Base-by-base conservation (phyloP, 2,888 invertebrate species). In the Sacculina carcini region DNA sequence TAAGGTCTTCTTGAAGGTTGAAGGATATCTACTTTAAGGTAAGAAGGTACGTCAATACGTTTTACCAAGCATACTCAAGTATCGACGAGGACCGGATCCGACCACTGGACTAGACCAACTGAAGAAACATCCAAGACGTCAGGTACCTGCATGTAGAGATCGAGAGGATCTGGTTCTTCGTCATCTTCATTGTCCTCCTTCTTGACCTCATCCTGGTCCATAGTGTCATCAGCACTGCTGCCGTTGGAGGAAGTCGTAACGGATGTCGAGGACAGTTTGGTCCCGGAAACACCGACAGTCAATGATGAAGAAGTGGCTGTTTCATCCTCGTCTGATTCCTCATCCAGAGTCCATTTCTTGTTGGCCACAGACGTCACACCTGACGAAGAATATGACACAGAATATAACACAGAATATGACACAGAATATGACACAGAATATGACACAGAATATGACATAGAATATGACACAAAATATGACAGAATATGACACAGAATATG, bases 341-440 rank as follows among this genome's bases (percentile, higher is more conserved):
- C 90, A 65, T 94, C 89, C 51, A 94, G 68, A 52, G 87, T 89
- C 87, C 94, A 94, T 62, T 86, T 85, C 66, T 89, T 90, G 47
- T 56, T 51, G 6, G 52, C 31, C 5, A 57, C 54, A 14, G 56
- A 51, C 50, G 56, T 57, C 2, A 58, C 55, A 14, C 57, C 49
- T 44, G 52, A 55, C 16, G n/a, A n/a, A n/a, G n/a, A n/a, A n/a
- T n/a, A n/a, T n/a, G n/a, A n/a, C n/a, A n/a, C n/a, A n/a, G n/a
- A n/a, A n/a, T n/a, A n/a, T n/a, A n/a, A n/a, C n/a, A n/a, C n/a
- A n/a, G n/a, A n/a, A n/a, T n/a, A n/a, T n/a, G n/a, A n/a, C n/a
- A n/a, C n/a, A n/a, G n/a, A n/a, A n/a, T n/a, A n/a, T n/a, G n/a
- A n/a, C n/a, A n/a, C n/a, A n/a, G n/a, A n/a, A n/a, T n/a, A n/a